phyloP scores from a whole-genome alignment of 2,797 vertebrate species.

The Phoebastria nigripes region DNA sequence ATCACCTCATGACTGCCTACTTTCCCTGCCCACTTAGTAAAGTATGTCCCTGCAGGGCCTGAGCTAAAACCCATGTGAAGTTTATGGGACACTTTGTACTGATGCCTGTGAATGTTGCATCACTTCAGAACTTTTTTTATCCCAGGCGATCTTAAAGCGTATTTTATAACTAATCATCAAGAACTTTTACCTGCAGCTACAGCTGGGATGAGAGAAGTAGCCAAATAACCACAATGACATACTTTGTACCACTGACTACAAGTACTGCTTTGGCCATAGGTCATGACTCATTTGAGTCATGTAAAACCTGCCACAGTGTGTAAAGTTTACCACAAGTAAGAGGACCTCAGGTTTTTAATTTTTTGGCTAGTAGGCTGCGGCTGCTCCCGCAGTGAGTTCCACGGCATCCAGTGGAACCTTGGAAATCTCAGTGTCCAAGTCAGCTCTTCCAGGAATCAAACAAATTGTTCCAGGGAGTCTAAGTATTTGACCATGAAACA shows the following conservation, averaged over 20 bases:
- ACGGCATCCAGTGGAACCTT: slow-evolving; percentile 27
- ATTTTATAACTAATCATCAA: background rate
- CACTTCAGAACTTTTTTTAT: background rate
- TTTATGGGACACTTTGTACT: background rate
- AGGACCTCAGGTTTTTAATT: slow-evolving; percentile 16
- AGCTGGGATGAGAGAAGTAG: background rate
- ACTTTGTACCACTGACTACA: slow-evolving; percentile 6
- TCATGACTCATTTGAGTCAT: slow-evolving; percentile 44
- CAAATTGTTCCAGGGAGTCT: slow-evolving; percentile 52
- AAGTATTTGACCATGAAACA: slow-evolving; percentile 49
- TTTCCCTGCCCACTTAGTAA: slow-evolving; percentile 5
- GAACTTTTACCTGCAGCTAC: background rate
- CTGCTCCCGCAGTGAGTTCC: slow-evolving; percentile 13
- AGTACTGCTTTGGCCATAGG: background rate
- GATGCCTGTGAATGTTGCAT: background rate
- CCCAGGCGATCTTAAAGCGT: rapidly evolving
- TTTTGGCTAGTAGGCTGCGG: slow-evolving; percentile 3
- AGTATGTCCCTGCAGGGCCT: background rate
- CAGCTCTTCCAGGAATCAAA: slow-evolving; percentile 62
- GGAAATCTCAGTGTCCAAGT: slow-evolving; percentile 42
- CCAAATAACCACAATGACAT: slow-evolving; percentile 16
- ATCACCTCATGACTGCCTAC: slow-evolving; percentile 15
- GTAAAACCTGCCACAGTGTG: slow-evolving; percentile 17
- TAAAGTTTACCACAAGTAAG: slow-evolving; percentile 31
- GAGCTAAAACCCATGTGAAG: background rate